phyloP scores from a whole-genome alignment of 2,113 vertebrate genomes.

The Neoarius graeffei region DNA sequence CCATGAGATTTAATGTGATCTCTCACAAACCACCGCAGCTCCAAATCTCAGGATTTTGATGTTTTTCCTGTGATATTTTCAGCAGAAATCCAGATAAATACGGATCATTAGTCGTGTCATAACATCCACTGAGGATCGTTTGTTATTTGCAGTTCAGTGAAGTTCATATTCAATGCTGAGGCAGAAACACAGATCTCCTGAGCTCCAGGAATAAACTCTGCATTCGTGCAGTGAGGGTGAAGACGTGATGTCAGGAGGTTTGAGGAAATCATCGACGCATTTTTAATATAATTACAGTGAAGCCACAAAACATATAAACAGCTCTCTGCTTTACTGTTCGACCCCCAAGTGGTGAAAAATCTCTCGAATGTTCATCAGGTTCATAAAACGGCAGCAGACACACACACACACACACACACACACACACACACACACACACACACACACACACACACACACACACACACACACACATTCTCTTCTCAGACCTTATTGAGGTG shows the following conservation, averaged over 20 bases:
- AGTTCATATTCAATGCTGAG: not conserved
- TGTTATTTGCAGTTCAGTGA: not conserved
- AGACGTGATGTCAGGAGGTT: not conserved
- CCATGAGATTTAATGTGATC: not conserved
- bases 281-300: not conserved
- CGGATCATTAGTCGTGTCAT: not conserved
- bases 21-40: not conserved
- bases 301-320: not conserved
- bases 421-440: not conserved
- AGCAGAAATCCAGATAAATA: not conserved
- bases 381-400: not conserved
- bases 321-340: not conserved
- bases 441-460: slow-evolving; percentile 4
- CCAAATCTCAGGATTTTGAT: not conserved
- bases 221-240: not conserved
- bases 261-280: not conserved
- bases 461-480: not conserved
- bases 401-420: not conserved
- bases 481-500: not conserved
- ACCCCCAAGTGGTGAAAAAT: not conserved
- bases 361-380: not conserved
- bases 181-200: not conserved
- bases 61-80: not conserved
- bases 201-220: not conserved
- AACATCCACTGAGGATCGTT: not conserved